These are phyloP conservation scores for Pantherophis guttatus DNA, from an alignment of 2,113 vertebrate genomes.

Conservation along the genomic window DNA sequence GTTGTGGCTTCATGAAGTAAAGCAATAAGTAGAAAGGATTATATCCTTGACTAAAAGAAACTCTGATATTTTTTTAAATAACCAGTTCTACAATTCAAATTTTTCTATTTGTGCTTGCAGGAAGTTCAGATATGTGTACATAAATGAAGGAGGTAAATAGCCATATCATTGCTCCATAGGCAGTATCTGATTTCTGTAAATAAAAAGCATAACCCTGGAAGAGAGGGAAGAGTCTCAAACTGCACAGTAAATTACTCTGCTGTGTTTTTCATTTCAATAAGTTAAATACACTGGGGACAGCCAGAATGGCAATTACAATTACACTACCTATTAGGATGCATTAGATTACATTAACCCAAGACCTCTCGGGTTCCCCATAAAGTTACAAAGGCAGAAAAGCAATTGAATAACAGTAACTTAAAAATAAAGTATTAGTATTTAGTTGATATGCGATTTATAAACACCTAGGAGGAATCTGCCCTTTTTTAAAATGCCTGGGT, in stretches of 20 bases:
- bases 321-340: slow-evolving; percentile 62
- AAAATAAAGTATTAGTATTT: slow-evolving; percentile 47
- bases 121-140: neutral
- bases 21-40: neutral
- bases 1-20: neutral
- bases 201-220: slow-evolving; percentile 49
- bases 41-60: neutral
- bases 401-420: slow-evolving; percentile 39
- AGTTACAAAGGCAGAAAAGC: slow-evolving; percentile 33
- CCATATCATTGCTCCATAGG: slow-evolving; percentile 11
- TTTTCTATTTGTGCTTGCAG: neutral
- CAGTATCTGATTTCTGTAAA: slow-evolving; percentile 52
- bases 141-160: slow-evolving; percentile 38
- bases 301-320: slow-evolving; percentile 64
- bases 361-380: slow-evolving; percentile 58
- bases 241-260: slow-evolving; percentile 50
- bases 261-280: slow-evolving; percentile 62
- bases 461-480: neutral
- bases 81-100: neutral
- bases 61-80: neutral
- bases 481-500: neutral
- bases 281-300: slow-evolving; percentile 59
- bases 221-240: slow-evolving; percentile 55
- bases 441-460: slow-evolving; percentile 21
- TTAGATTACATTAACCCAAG: slow-evolving; percentile 68